Evolutionary conservation across 2,113 vertebrate species (phyloP), one percentile per base, ranked within the genome.

Genomic region (Lepisosteus oculatus): DNA sequence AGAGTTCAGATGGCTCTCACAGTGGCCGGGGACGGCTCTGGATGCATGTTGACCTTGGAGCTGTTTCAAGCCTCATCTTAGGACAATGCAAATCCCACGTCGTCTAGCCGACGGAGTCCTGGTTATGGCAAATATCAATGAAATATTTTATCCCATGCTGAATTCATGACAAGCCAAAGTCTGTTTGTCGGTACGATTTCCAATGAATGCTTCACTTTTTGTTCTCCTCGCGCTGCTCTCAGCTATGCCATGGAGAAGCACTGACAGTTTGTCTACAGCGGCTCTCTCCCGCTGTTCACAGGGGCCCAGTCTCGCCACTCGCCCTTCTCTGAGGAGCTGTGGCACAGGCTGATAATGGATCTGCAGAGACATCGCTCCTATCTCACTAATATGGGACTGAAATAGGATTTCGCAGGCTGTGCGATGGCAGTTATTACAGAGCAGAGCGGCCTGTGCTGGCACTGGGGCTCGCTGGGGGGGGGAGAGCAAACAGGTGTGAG

Each of bases 321-420:
- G 9, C 47, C 47, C 9, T 9, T 51, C 71, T 74, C 72, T 73
- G 51, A 71, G 73, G 44, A 65, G 69, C 57, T 29, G 3, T 72
- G 63, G 72, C 69, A 67, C 74, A 64, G 62, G 54, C 69, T 68
- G 78, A 83, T 82, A 82, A 81, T 78, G 69, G 75, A 73, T 69
- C 71, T 74, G 4, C n/a, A 29, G 61, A 29, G 68, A 69, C 74
- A 75, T 69, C 63, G 68, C 69, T 55, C 43, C 76, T 77, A 74
- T 78, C 79, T 76, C 63, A 72, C 51, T 65, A 66, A 41, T 68
- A 71, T 73, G 75, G 55, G 56, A 70, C 72, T 75, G 75, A 76
- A 78, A 79, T 77, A 76, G 77, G 76, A 78, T 79, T 85, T 78
- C 65, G 72, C 7, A 15, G 69, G 6, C 61, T 51, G 61, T 11